phyloP scores from a whole-genome alignment of 1,140 invertebrate species.

The Drosophila burlai region DNA sequence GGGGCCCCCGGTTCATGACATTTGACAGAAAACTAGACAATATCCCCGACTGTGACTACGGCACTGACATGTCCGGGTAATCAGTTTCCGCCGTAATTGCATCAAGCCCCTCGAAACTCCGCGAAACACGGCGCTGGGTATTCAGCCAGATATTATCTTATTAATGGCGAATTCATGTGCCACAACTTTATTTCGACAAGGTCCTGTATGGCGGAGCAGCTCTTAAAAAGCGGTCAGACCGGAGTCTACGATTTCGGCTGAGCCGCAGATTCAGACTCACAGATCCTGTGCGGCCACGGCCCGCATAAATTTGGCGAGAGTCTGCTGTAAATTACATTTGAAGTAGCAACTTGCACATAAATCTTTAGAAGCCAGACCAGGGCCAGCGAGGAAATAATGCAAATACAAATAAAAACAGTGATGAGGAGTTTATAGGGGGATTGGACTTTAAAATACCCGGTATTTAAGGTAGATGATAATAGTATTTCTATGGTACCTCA shows the following conservation, averaged over 20 bases:
- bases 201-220: constrained; percentile 6
- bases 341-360: constrained; percentile 78
- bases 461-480: not conserved
- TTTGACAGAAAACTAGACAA: constrained; percentile 65
- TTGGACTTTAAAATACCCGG: not conserved
- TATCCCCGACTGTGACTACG: constrained; percentile 19
- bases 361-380: constrained; percentile 56
- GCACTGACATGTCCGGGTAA: constrained; percentile 39
- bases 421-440: not conserved
- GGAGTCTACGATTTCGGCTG: constrained; percentile 29
- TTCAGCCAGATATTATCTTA: constrained; percentile 29
- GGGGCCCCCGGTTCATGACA: constrained; percentile 47
- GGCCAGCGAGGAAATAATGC: constrained; percentile 52
- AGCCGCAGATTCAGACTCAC: constrained; percentile 12
- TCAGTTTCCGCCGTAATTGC: constrained; percentile 52
- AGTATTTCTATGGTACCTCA: fast-evolving
- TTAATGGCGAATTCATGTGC: constrained; percentile 44
- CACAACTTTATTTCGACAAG: constrained; percentile 31
- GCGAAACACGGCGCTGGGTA: constrained; percentile 2
- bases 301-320: constrained; percentile 70
- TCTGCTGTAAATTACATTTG: constrained; percentile 80
- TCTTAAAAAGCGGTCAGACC: constrained; percentile 46
- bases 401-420: constrained; percentile 51
- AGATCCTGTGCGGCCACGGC: constrained; percentile 27
- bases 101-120: constrained; percentile 26